Evolutionary conservation across 2,113 vertebrate genomes (phyloP), one percentile per base, ranked within the genome.

Genomic region (Narcine bancroftii): DNA sequence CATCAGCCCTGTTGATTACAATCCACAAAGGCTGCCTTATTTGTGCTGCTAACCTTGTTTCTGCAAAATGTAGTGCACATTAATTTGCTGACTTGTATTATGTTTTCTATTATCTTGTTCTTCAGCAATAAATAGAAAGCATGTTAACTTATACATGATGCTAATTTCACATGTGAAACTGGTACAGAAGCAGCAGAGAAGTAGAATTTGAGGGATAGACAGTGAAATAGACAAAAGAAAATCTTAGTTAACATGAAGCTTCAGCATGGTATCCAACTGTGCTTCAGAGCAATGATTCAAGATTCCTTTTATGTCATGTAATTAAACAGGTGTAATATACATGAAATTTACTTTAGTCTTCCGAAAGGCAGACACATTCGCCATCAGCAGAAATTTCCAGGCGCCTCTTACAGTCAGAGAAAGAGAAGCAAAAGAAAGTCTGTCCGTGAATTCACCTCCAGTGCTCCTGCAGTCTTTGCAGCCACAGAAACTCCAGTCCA

Each of bases 151-250:
- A 47, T 45, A 79, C 76, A 47, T 39, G n/a, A 79, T 79, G 72
- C 39, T 75, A 45, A 79, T 79, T 79, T 79, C 76, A 79, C 76
- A 79, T 24, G 42, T 79, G 76, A 79, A 79, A 9, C 76, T 79
- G 76, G 42, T 79, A 45, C 47, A 29, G 47, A 79, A 79, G 76
- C 76, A 77, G 39, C 75, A 79, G 24, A 79, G 42, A 45, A 79
- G 42, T 24, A 79, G 6, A 79, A 24, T 45, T 79, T 45, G 45
- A 10, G 76, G 76, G 76, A 79, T 79, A 79, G 47, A 47, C 76
- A 79, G 26, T 47, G 6, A 39, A 79, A 39, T 26, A 47, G 76
- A 9, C 76, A 79, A 21, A 47, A 45, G 39, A 45, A 47, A 47
- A 45, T 79, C 21, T 79, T 47, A 24, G 24, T 79, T 39, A 47